phyloP scores from a whole-genome alignment of 2,797 vertebrate species.

The Sebastes baramenuke region DNA sequence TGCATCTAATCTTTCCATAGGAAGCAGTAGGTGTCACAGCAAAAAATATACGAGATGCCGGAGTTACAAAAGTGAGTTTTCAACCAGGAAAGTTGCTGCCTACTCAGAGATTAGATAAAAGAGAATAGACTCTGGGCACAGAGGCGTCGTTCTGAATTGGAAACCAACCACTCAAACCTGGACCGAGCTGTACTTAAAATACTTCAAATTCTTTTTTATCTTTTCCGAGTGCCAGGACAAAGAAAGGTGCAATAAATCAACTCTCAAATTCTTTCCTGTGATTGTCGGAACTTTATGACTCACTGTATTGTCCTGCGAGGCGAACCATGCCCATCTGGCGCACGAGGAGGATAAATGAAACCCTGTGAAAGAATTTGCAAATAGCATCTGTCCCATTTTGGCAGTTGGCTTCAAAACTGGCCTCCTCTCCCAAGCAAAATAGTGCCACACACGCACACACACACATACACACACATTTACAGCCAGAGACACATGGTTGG shows the following conservation, averaged over 20 bases:
- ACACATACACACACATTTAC: neutral
- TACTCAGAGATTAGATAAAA: constrained; percentile 53
- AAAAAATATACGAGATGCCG: neutral
- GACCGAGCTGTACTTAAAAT: constrained; percentile 7
- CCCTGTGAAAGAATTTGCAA: neutral
- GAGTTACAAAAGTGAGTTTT: constrained; percentile 32
- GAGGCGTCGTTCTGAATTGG: constrained; percentile 22
- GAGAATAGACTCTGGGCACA: constrained; percentile 9
- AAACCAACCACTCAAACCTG: constrained; percentile 35
- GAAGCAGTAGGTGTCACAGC: constrained; percentile 16
- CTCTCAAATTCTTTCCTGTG: constrained; percentile 31
- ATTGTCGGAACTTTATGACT: constrained; percentile 40
- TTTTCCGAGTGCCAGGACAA: neutral
- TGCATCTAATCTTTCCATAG: constrained; percentile 18
- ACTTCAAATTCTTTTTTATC: neutral
- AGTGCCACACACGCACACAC: neutral
- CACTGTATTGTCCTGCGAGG: constrained; percentile 21
- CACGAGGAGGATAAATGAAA: constrained; percentile 17
- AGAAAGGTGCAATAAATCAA: constrained; percentile 14
- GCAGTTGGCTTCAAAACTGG: constrained; percentile 2
- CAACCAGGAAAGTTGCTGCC: constrained; percentile 30
- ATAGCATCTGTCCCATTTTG: constrained; percentile 37
- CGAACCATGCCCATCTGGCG: constrained; percentile 24
- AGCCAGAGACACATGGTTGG: neutral
- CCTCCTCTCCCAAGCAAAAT: neutral